Evolutionary conservation across 2,888 invertebrate species (phyloP), one percentile per base, ranked within the genome.

Genomic region (Polyploca ridens): DNA sequence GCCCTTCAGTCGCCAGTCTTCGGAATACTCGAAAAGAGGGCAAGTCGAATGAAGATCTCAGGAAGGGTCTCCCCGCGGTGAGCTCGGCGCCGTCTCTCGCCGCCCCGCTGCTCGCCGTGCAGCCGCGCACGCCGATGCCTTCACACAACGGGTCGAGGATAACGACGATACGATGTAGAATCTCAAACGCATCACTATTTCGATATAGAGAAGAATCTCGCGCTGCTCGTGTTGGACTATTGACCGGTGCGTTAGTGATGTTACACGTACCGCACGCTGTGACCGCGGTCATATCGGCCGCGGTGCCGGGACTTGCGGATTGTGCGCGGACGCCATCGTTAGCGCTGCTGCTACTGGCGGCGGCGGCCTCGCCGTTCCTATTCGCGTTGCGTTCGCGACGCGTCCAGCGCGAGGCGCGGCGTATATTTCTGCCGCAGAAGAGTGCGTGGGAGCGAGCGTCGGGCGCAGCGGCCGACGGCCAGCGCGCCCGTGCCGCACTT

Each of bases 181-280:
- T 98, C 70, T 97, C 98, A 69, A 97, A 98, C 84, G 97, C 97
- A 41, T 97, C 97, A 60, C 94, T 97, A 69, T 97, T 98, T 89
- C 95, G 96, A 81, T 97, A 98, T 85, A 95, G 98, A 64, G 98
- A 98, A 85, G 98, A 98, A 90, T 97, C 98, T 74, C 95, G 98
- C 72, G 98, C 98, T 2, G 98, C 98, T 10, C 96, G 98, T 73
- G 97, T 98, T 63, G 93, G 93, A 63, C 83, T 93, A 46, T 77
- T 93, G 69, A 93, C 93, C 58, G 98, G 98, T 81, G 96, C 96
- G 62, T 87, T 97, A 69, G 97, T 97, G 70, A 95, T 97, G 82
- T 95, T 97, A 49, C 96, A 97, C 62, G 95, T 97, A 70, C 96
- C 97, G 38, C 96, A 97, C 70, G 94, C 90, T 60, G 87, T 87